phyloP scores from a whole-genome alignment of 92 coral and sea anemone genomes.

The Zoanthus sociatus region DNA sequence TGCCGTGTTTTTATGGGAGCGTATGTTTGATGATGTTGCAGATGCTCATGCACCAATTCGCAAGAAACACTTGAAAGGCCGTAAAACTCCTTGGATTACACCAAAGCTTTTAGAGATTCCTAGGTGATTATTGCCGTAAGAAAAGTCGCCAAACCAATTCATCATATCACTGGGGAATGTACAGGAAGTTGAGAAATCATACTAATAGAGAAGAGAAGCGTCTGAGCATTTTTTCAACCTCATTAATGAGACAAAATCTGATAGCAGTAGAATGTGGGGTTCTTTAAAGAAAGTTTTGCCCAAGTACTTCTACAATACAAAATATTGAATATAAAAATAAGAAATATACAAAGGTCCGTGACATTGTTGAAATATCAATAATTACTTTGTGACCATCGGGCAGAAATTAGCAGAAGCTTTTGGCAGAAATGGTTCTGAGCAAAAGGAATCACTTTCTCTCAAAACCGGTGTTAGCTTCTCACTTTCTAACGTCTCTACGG shows the following conservation, averaged over 20 bases:
- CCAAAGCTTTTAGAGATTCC: slow-evolving; percentile 3
- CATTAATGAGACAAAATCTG: neutral
- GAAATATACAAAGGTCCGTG: neutral
- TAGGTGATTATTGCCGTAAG: slow-evolving; percentile 17
- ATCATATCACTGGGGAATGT: slow-evolving; percentile 39
- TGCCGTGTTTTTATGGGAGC: slow-evolving; percentile 4
- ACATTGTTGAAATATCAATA: neutral
- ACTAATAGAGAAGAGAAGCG: neutral
- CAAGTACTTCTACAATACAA: neutral
- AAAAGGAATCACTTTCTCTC: too few relatives aligned
- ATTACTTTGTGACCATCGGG: slow-evolving; percentile 21
- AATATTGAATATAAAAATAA: neutral
- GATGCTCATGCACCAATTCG: slow-evolving; percentile 18
- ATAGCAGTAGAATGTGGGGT: neutral
- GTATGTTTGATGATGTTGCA: slow-evolving; percentile 1
- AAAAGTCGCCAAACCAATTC: slow-evolving; percentile 30
- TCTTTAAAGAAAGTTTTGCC: neutral
- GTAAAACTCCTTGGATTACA: slow-evolving; percentile 14
- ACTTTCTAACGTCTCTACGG: too few relatives aligned
- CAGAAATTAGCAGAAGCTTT: too few relatives aligned
- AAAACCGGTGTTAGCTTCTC: too few relatives aligned
- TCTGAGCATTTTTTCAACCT: slow-evolving; percentile 4
- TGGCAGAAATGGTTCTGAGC: too few relatives aligned
- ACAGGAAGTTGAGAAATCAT: too few relatives aligned
- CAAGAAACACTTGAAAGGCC: neutral